Base-by-base conservation (phyloP, 2,113 vertebrate species). In the Ivindomyrus marchei region DNA sequence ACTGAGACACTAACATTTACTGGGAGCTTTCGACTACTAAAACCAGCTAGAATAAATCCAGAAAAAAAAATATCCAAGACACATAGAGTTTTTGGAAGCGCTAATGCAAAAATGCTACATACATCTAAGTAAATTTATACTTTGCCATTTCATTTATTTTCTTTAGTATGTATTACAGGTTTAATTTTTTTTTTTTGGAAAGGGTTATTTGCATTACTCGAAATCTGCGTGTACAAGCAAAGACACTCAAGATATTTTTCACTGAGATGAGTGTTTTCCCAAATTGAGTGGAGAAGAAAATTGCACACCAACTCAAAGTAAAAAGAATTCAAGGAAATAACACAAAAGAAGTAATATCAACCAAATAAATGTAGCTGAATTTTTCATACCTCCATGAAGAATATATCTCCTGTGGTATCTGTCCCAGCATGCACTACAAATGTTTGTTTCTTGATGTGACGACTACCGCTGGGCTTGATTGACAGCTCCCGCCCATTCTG, bases 401-500 rank as follows among this genome's bases (percentile, higher is more conserved):
- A 99, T 92, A 99, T 97, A 92, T 99, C 98, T 89, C 98, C 98
- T 62, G 97, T 98, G 86, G 98, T 99, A 91, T 99, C 98, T 47
- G 98, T 99, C 90, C 98, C 98, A 46, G 98, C 98, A 84, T 99
- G 98, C 4, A 99, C 98, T 24, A 99, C 98, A 88, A 99, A 99
- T 0, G 98, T 99, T 94, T 99, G 98, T 92, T 99, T 99, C 96
- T 99, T 99, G 95, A 99, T 98, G 92, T 99, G 98, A 1, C 98
- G 97, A 92, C 98, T 99, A 83, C 98, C 98, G 0, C 98, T 98
- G 88, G 98, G 97, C 90, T 97, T 96, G 94, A 99, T 96, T 39
- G 95, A 92, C 46, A 99, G 95, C 15, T 99, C 98, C 1, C 97
- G 97, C 80, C 97, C 98, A 24, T 93, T 97, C 98, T 99, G 90